phyloP scores from a whole-genome alignment of 1,140 invertebrate species.

The Whitmania pigra region DNA sequence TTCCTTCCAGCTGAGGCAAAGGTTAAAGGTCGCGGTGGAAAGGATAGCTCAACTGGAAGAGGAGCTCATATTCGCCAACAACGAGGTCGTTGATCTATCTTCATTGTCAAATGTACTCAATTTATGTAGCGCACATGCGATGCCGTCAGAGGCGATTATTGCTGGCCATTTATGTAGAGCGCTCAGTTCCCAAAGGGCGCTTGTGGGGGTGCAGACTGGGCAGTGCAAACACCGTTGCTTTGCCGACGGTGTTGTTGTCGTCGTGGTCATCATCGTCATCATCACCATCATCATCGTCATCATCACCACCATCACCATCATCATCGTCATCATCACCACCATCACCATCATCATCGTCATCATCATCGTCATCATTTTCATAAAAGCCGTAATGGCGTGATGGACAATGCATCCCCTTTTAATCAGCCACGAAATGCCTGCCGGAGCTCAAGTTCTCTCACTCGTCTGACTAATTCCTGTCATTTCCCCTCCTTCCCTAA shows the following conservation, averaged over 20 bases:
- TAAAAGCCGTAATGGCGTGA: no score
- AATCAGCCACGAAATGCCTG: no score
- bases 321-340: not conserved
- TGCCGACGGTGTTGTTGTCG: not conserved
- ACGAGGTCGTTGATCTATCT: constrained; percentile 49
- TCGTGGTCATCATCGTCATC: not conserved
- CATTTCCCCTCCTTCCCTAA: no score
- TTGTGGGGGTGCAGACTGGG: no score
- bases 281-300: not conserved
- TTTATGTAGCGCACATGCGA: no score
- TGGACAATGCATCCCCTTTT: no score
- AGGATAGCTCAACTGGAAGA: constrained; percentile 86
- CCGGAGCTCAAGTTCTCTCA: no score
- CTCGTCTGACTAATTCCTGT: no score
- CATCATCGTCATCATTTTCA: not conserved
- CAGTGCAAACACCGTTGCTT: no score
- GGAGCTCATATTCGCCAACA: constrained; percentile 80
- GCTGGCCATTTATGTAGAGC: no score
- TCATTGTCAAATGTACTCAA: not conserved
- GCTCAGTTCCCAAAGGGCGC: no score
- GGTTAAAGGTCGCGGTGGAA: constrained; percentile 83
- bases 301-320: not conserved
- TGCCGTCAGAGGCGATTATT: no score
- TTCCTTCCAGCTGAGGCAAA: constrained; percentile 55
- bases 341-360: not conserved